Conservation (phyloP, 1,140 invertebrate species). For the Steinernema feltiae region DNA sequence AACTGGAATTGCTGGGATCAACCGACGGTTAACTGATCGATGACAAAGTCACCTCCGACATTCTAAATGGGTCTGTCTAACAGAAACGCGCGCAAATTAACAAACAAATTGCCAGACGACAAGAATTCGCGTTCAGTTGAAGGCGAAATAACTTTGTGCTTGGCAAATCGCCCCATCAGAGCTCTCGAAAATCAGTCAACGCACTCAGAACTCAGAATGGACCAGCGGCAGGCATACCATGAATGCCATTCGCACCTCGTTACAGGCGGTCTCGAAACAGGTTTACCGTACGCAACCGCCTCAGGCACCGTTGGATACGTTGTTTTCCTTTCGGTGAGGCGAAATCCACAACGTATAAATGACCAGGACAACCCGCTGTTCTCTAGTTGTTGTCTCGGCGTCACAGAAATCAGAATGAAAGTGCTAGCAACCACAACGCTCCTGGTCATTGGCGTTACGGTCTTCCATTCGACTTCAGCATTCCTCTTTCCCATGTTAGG, state of each 20-base stretch:
- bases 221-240: too few relatives aligned
- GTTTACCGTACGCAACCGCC: background rate
- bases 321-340: background rate
- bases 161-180: too few relatives aligned
- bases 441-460: background rate
- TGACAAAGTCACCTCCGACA: background rate
- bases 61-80: too few relatives aligned
- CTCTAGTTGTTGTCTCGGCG: background rate
- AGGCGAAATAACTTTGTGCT: too few relatives aligned
- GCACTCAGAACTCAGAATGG: too few relatives aligned
- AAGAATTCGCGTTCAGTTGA: too few relatives aligned
- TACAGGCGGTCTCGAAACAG: background rate
- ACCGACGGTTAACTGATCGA: background rate
- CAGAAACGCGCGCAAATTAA: too few relatives aligned
- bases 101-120: too few relatives aligned
- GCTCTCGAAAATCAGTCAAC: too few relatives aligned
- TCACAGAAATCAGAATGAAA: background rate
- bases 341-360: background rate
- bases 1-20: background rate
- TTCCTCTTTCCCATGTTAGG: constrained; percentile 21
- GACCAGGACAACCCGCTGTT: background rate
- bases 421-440: background rate
- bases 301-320: background rate
- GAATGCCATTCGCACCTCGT: too few relatives aligned
- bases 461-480: constrained; percentile 17